phyloP scores from a whole-genome alignment of 2,888 invertebrate species.

The Morinoia aosen region DNA sequence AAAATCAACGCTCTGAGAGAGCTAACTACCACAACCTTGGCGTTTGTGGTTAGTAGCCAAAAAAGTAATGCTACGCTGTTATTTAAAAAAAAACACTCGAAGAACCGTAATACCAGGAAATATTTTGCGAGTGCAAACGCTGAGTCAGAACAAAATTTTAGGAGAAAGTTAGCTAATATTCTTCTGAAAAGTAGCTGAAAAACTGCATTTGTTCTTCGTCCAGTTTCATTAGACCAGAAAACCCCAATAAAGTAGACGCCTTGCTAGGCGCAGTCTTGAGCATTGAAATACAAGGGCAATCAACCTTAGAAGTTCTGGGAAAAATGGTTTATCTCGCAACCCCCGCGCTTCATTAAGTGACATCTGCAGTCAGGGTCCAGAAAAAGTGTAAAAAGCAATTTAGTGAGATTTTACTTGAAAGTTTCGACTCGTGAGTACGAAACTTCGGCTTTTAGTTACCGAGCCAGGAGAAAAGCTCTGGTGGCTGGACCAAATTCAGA shows the following conservation, averaged over 20 bases:
- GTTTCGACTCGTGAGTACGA: background rate
- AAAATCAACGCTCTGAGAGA: no score
- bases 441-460: background rate
- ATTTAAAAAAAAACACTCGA: background rate
- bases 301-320: background rate
- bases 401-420: background rate
- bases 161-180: background rate
- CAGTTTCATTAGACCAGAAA: background rate
- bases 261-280: background rate
- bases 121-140: background rate
- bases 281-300: background rate
- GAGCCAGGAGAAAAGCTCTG: background rate
- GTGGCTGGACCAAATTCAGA: background rate
- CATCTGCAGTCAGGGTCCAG: background rate
- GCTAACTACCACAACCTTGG: no score
- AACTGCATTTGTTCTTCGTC: background rate
- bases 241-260: background rate
- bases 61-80: background rate
- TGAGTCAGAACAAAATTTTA: background rate
- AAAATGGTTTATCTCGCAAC: background rate
- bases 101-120: background rate
- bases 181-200: background rate
- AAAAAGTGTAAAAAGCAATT: background rate
- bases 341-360: slow-evolving; percentile 10
- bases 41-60: background rate